Percentiles rank a stretch among this genome's conserved stretches.
Evolutionary conservation across 2,888 invertebrate species (phyloP).

Genomic region (Xylophagus ater): DNA sequence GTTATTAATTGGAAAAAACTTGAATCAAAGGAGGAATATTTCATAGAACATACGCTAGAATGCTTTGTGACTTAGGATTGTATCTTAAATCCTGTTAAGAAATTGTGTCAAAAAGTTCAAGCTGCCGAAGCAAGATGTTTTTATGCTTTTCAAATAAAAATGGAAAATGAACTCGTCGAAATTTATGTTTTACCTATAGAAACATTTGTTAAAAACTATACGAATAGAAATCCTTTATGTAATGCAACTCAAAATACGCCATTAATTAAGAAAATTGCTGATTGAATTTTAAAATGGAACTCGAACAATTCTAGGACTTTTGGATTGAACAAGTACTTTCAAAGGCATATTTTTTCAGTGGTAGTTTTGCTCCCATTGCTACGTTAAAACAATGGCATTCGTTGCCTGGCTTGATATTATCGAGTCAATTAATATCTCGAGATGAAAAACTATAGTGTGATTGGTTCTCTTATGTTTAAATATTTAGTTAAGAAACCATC

Average conservation of each 20-base stretch:
- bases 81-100: slow-evolving; percentile 94
- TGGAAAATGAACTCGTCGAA: slow-evolving; percentile 99
- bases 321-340: slow-evolving; percentile 91
- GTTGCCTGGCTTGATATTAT: slow-evolving; percentile 98
- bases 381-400: slow-evolving; percentile 97
- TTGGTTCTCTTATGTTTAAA: slow-evolving; percentile 95
- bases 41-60: slow-evolving; percentile 93
- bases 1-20: slow-evolving; percentile 74
- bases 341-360: slow-evolving; percentile 99
- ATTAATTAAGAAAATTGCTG: slow-evolving; percentile 93
- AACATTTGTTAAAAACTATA: slow-evolving; percentile 79
- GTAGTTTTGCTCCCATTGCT: slow-evolving; percentile 97
- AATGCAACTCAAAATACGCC: slow-evolving; percentile 97
- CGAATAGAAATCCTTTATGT: slow-evolving; percentile 81
- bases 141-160: slow-evolving; percentile 98
- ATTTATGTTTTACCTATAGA: slow-evolving; percentile 99
- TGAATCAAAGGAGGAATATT: slow-evolving; percentile 79
- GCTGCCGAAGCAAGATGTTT: slow-evolving; percentile 94
- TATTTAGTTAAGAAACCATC: slow-evolving; percentile 84
- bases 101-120: slow-evolving; percentile 96
- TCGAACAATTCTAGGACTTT: slow-evolving; percentile 74
- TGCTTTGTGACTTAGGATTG: slow-evolving; percentile 99
- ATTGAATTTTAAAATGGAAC: slow-evolving; percentile 99
- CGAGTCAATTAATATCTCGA: slow-evolving; percentile 95
- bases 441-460: slow-evolving; percentile 98